Percentiles rank a stretch among this genome's conserved stretches.
phyloP scores from a whole-genome alignment of 2,888 invertebrate genomes.

The Danaus chrysippus region DNA sequence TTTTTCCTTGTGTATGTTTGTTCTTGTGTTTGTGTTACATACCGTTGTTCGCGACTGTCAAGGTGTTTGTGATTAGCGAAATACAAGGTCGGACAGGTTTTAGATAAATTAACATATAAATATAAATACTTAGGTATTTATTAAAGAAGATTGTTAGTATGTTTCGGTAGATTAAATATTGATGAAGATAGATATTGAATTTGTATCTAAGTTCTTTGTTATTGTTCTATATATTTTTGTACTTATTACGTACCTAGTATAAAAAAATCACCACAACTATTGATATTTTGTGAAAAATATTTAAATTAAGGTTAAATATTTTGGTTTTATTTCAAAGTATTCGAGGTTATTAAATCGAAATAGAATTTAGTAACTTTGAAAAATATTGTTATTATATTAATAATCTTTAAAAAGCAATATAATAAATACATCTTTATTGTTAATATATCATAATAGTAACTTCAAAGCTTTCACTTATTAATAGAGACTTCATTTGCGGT shows the following conservation, averaged over 20 bases:
- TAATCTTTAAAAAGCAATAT: neutral
- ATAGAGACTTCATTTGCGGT: slow-evolving; percentile 13
- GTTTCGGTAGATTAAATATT: neutral
- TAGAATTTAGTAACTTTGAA: too few species aligned
- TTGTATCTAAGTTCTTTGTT: neutral
- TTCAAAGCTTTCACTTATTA: neutral
- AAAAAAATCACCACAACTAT: too few species aligned
- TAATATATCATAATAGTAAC: neutral
- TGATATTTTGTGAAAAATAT: too few species aligned
- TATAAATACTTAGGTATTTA: neutral
- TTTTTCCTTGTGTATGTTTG: slow-evolving; percentile 14
- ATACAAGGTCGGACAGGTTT: slow-evolving; percentile 60
- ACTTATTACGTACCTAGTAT: too few species aligned
- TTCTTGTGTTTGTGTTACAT: neutral
- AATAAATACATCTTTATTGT: neutral
- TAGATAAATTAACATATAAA: neutral
- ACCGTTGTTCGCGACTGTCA: slow-evolving; percentile 54
- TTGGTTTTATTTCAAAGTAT: too few species aligned
- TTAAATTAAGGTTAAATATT: too few species aligned
- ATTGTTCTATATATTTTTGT: neutral
- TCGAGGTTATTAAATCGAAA: too few species aligned
- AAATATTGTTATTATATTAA: too few species aligned
- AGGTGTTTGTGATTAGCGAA: slow-evolving; percentile 74
- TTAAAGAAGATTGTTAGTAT: neutral
- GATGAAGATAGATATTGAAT: neutral